These are phyloP conservation scores for Sinosuthora webbiana DNA, from an alignment of 2,113 vertebrate genomes.

Conservation along the genomic window DNA sequence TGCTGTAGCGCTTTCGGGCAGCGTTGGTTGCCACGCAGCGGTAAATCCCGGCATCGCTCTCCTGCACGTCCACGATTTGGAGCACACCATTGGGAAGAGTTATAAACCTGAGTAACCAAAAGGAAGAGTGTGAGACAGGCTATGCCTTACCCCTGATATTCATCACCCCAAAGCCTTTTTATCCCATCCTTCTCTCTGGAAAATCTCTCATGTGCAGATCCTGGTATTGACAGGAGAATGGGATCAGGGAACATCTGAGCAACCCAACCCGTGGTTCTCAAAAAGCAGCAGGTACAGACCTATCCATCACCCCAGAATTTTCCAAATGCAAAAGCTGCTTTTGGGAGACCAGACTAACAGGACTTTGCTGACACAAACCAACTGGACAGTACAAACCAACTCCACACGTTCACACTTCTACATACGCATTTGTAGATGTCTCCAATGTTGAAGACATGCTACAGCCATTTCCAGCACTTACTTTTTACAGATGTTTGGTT, in stretches of 20 bases:
- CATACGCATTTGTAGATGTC: neutral
- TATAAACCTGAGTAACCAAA: conserved; percentile 80
- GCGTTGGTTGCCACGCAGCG: conserved; percentile 87
- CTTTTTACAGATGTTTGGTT: neutral
- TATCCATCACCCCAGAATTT: neutral
- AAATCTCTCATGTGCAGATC: neutral
- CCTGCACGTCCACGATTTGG: conserved; percentile 87
- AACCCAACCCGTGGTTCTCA: neutral
- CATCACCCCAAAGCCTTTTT: neutral
- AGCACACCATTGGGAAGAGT: conserved; percentile 92
- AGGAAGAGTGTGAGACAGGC: neutral
- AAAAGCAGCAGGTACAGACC: neutral
- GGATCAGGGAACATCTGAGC: neutral
- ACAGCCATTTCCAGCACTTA: neutral
- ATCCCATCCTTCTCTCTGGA: neutral
- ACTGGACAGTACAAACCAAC: neutral
- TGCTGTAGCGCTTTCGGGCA: conserved; percentile 81
- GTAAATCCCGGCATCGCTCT: conserved; percentile 84
- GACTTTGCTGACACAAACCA: neutral
- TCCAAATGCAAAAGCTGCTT: neutral
- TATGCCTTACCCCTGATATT: neutral
- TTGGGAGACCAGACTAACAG: neutral
- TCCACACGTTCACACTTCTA: neutral
- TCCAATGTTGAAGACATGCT: neutral
- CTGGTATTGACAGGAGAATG: neutral